Base-by-base conservation (phyloP, 2,113 vertebrate species). In the Corythoichthys haematopterus region DNA sequence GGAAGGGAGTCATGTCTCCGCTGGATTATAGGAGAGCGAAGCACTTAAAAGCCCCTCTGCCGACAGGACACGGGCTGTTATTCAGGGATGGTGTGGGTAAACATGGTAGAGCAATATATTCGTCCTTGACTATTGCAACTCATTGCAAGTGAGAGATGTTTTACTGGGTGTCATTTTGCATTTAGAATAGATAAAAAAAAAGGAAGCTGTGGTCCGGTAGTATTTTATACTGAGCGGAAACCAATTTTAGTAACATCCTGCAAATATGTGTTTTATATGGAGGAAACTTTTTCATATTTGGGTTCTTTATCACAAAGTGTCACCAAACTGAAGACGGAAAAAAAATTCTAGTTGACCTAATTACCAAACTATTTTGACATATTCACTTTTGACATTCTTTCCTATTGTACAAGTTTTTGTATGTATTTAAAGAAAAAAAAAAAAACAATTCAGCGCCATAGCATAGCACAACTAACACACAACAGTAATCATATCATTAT, bases 31-130 rank as follows among this genome's bases (percentile, higher is more conserved):
- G 79, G 74, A 84, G 85, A 87, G 85, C 59, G 69, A 72, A 72
- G 85, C 84, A 86, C 89, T 89, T 90, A 87, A 90, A 91, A 91
- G 80, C 79, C 83, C 84, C 76, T 75, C 88, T 88, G 89, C 86
- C 81, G 87, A 86, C 82, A 75, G 87, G 87, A 88, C 86, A 83
- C 55, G 81, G 85, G 81, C 85, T 90, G 87, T 89, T 88, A 90
- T 91, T 91, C 89, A 81, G 82, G 83, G 65, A 84, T 62, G 79
- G 78, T 81, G 81, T 78, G 76, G 74, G 80, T 84, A 89, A 88
- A 87, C 83, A 89, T 71, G 16, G 43, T 71, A 77, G 59, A 79
- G 75, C 77, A 75, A 78, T 80, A 82, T 79, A 84, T 80, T 70
- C 80, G 80, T 80, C 78, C 82, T 81, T 83, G 75, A 81, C 68